Evolutionary conservation across 2,113 vertebrate genomes (phyloP), one percentile per base, ranked within the genome.

Genomic region (Osmerus eperlanus): DNA sequence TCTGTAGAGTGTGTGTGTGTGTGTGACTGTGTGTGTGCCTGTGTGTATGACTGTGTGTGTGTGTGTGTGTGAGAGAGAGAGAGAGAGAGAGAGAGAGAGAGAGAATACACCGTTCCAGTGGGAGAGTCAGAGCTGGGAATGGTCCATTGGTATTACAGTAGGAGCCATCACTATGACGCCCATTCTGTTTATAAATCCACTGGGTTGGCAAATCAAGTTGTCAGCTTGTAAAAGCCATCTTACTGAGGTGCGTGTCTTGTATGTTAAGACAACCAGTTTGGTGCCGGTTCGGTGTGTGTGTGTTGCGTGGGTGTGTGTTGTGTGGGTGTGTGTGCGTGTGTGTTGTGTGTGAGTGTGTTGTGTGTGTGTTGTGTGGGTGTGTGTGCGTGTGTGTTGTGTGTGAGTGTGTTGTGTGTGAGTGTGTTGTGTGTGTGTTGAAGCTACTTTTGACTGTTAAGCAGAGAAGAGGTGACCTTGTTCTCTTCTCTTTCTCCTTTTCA

Each of bases 151-250:
- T 72, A 81, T 68, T 78, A 79, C 72, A 69, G 76, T 70, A 72
- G 62, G 69, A 67, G 77, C 84, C 77, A 84, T 55, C 60, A 58
- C 74, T 23, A 23, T 23, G 23, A 23, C 23, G 23, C 23, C 23
- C 80, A 65, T 72, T 76, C 77, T 36, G 60, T 81, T 78, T 85
- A 70, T 89, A 88, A 89, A 89, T 88, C 79, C 69, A 69, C 67
- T 7, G 62, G 73, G 66, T 66, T 77, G 66, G 77, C 80, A 87
- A 86, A 90, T 88, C 80, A 83, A 84, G 65, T 72, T 88, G 85
- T 79, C 86, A 87, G 76, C 81, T 79, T 86, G 71, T 84, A 84
- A 87, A 89, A 52, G 28, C 73, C 73, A 75, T 71, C 83, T 60
- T 54, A 65, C 67, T 64, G 63, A 70, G 70, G 36, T 55, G 73